These are phyloP conservation scores for Dolomedes plantarius DNA, from an alignment of 2,888 invertebrate species.

Conservation along the genomic window DNA sequence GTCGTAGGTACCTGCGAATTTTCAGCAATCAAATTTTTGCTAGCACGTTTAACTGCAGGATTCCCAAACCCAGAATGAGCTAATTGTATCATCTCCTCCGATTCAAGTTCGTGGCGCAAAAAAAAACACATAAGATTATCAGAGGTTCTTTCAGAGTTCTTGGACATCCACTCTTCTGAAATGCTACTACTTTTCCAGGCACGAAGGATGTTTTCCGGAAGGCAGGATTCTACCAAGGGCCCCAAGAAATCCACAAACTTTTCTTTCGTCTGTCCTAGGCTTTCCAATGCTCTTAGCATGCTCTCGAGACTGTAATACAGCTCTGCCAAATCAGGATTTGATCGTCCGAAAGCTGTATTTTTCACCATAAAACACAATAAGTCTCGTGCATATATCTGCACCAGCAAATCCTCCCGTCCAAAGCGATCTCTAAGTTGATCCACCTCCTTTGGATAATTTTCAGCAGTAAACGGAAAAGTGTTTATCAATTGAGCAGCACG, in stretches of 20 bases:
- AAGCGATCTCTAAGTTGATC: background rate
- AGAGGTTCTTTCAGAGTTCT: background rate
- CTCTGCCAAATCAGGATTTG: background rate
- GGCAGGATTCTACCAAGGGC: background rate
- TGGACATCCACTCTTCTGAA: background rate
- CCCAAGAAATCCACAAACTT: background rate
- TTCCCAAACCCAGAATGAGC: too few species aligned
- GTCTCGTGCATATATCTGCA: background rate
- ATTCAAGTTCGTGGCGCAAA: background rate
- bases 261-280: background rate
- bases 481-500: too few species aligned
- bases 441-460: background rate
- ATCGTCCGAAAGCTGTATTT: background rate
- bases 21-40: too few species aligned
- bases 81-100: background rate
- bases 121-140: background rate
- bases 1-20: too few species aligned
- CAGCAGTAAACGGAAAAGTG: background rate
- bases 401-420: background rate
- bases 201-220: background rate
- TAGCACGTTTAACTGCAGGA: too few species aligned
- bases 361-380: background rate
- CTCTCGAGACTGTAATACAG: background rate
- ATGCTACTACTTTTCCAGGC: background rate
- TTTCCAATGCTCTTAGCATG: background rate